Base-by-base conservation (phyloP, 2,797 vertebrate species). In the Hozukius guyotensis region DNA sequence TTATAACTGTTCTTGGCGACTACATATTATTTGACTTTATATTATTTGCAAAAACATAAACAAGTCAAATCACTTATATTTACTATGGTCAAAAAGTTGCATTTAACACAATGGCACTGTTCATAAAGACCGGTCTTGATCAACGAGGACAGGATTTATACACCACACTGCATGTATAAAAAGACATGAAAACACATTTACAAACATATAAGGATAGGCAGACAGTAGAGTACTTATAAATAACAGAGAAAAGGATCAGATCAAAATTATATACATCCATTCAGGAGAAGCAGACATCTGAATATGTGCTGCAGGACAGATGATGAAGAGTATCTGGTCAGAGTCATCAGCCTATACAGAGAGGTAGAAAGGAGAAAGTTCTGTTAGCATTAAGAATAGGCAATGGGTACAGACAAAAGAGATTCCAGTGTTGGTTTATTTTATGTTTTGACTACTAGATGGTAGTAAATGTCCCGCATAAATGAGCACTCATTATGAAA, bases 71-170 rank as follows among this genome's bases (percentile, higher is more conserved):
- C 14, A 74, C 60, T 82, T 42, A 67, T n/a, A 57, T 76, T 62
- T 29, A 72, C 22, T 34, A 49, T 25, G 18, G 16, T 88, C 34
- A 80, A 64, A 64, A 81, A 66, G 36, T 66, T 62, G 38, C 22
- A 84, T 82, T 90, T 79, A 89, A 91, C 72, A 81, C 72, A 68
- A 89, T 92, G 91, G 89, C 91, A 95, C 89, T n/a, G 80, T 74
- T 85, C 12, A 89, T 60, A 61, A 78, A 67, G 66, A 73, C 77
- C 31, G 32, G 73, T 72, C 42, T 83, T 72, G 46, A 85, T 82
- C 14, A 82, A 76, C 65, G 64, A 76, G 82, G 81, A 84, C 75
- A 80, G 77, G 18, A 82, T 77, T 71, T 65, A 72, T 31, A 70
- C 49, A 83, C 70, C 2, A 56, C 14, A 56, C 14, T 14, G 63